phyloP scores from a whole-genome alignment of 2,113 vertebrate genomes.

The Phrynosoma platyrhinos region DNA sequence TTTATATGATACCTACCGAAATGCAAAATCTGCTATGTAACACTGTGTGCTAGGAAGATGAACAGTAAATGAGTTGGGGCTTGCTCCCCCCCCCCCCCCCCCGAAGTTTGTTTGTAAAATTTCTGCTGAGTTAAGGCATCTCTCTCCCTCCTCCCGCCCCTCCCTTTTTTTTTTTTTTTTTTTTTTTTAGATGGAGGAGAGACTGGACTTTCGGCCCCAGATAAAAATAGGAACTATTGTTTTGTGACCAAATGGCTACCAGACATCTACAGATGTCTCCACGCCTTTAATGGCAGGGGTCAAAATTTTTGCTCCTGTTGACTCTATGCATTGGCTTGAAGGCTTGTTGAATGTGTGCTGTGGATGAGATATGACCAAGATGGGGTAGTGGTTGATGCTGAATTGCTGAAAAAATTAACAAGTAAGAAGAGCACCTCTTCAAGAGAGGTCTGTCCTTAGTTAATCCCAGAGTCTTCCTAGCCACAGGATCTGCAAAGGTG shows the following conservation, averaged over 20 bases:
- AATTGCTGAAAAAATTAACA: too few relatives aligned
- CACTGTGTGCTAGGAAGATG: conserved; percentile 29
- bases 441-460: too few relatives aligned
- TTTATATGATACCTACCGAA: conserved; percentile 30
- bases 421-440: not conserved
- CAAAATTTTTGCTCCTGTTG: not conserved
- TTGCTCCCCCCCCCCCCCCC: not conserved
- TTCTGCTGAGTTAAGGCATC: not conserved
- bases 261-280: conserved; percentile 1
- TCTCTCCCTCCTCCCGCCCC: too few relatives aligned
- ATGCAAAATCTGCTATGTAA: conserved; percentile 31
- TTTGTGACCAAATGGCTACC: not conserved
- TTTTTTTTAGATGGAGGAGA: not conserved
- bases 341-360: conserved; percentile 25
- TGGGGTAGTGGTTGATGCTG: too few relatives aligned
- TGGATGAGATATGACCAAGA: not conserved
- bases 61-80: not conserved
- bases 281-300: not conserved
- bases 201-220: not conserved
- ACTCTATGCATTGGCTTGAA: conserved; percentile 27
- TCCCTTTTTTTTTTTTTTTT: too few relatives aligned
- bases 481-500: not conserved
- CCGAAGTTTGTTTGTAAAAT: conserved; percentile 35
- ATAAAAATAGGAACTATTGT: not conserved
- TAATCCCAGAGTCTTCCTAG: not conserved